Evolutionary conservation across 2,888 invertebrate genomes (phyloP), one percentile per base, ranked within the genome.

Genomic region (Hedychridium roseum): DNA sequence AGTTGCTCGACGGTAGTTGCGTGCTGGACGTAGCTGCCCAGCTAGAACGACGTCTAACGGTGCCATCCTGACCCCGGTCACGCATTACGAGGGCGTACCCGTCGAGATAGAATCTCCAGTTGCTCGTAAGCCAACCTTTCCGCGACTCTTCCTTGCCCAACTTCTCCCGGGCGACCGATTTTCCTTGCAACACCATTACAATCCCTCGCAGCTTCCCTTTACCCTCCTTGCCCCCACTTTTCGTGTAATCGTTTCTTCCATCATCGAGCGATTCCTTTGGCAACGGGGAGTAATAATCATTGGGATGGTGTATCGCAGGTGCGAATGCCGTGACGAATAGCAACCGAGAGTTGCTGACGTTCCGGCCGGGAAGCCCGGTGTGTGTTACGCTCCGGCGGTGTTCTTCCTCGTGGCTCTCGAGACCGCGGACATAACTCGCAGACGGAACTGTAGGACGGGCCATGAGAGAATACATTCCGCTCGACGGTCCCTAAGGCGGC

Each of bases 1-100:
- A n/a, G n/a, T n/a, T n/a, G n/a, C n/a, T n/a, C n/a, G n/a, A n/a
- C n/a, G n/a, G n/a, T n/a, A n/a, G n/a, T n/a, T n/a, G 35, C 17
- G 37, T 30, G 26, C 36, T 27, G 26, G 35, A 14, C 21, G 35
- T 45, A 41, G 37, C 54, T n/a, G 27, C 18, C 36, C 42, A 46
- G 34, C 51, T 61, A 35, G 60, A 61, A 58, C 56, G 49, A 46
- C 48, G 59, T 54, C 64, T 68, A 70, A 70, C 66, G 66, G 67
- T 66, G 64, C 60, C 64, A 68, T 73, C 60, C 62, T 63, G 65
- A 68, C 64, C 65, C 72, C 50, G 64, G 71, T 73, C 71, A 71
- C 71, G 71, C 69, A 61, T 68, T 65, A 39, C 18, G 31, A 23
- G 23, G 45, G 17, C 45, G 28, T 59, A 51, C 56, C 50, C 56